These are phyloP conservation scores for Entelurus aequoreus DNA, from an alignment of 2,113 vertebrate species.

Conservation along the genomic window DNA sequence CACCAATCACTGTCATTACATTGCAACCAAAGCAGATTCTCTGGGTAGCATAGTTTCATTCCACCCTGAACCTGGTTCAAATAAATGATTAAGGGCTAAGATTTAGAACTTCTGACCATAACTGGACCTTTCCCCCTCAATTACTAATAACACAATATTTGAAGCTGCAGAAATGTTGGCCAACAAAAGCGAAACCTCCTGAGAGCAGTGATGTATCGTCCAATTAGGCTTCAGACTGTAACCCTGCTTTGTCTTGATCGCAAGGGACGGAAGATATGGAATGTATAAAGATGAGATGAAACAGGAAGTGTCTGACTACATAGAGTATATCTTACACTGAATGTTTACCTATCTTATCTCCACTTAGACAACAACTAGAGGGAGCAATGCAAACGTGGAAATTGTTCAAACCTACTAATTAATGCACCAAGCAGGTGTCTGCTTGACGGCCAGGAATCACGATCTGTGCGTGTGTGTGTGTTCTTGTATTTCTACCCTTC, in stretches of 20 bases:
- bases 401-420: slow-evolving; percentile 18
- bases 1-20: no score
- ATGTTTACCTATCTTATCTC: background rate
- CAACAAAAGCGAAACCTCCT: slow-evolving; percentile 24
- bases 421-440: slow-evolving; percentile 33
- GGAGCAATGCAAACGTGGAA: slow-evolving; percentile 34
- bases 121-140: slow-evolving; percentile 14
- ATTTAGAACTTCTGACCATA: no score
- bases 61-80: no score
- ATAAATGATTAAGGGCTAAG: no score
- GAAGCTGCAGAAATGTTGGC: slow-evolving; percentile 32
- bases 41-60: no score
- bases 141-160: slow-evolving; percentile 27
- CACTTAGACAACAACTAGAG: slow-evolving; percentile 12
- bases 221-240: slow-evolving; percentile 39
- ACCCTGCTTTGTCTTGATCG: background rate
- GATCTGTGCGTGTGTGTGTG: slow-evolving; percentile 4
- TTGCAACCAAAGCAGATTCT: no score
- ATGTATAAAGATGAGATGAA: background rate
- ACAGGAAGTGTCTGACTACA: background rate
- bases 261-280: background rate
- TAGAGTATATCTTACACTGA: background rate
- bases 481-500: no score
- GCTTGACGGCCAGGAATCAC: slow-evolving; percentile 26
- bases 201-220: slow-evolving; percentile 24